Evolutionary conservation across 2,888 invertebrate species (phyloP).

Genomic region (Ophion obscuratus): DNA sequence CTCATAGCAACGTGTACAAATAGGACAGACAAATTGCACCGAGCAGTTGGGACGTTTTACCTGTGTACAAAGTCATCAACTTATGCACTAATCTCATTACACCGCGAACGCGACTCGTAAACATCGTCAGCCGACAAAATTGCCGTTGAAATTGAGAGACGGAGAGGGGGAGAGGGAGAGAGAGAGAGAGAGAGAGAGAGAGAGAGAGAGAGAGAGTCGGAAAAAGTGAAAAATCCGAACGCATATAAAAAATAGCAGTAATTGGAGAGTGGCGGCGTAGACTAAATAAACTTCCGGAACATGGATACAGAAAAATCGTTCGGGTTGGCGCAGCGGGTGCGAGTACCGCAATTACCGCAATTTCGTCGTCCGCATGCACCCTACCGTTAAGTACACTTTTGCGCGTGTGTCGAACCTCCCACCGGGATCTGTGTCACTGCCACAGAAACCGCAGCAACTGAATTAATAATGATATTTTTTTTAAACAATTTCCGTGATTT

Average conservation of each 20-base stretch:
- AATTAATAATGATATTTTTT: no score
- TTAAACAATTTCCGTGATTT: no score
- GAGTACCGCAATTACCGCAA: constrained; percentile 13
- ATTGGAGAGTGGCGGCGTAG: background rate
- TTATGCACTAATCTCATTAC: background rate
- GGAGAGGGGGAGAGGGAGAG: no score
- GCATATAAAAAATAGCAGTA: background rate
- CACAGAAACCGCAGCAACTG: constrained; percentile 1
- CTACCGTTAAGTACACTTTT: constrained; percentile 28
- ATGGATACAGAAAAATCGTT: constrained; percentile 24
- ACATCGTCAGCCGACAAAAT: constrained; percentile 13
- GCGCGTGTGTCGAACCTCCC: constrained; percentile 1
- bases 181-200: no score
- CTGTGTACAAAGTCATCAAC: background rate
- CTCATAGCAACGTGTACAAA: no score
- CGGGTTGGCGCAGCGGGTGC: background rate
- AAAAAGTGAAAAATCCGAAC: no score
- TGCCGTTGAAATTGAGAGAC: background rate
- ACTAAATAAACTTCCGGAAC: constrained; percentile 5
- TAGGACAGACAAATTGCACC: no score
- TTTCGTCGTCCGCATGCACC: background rate
- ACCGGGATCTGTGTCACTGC: background rate
- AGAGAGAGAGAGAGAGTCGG: no score
- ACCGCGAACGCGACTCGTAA: background rate
- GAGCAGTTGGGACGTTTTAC: no score